Evolutionary conservation across 2,797 vertebrate genomes (phyloP), one percentile per base, ranked within the genome.

Genomic region (Linurgus olivaceus): DNA sequence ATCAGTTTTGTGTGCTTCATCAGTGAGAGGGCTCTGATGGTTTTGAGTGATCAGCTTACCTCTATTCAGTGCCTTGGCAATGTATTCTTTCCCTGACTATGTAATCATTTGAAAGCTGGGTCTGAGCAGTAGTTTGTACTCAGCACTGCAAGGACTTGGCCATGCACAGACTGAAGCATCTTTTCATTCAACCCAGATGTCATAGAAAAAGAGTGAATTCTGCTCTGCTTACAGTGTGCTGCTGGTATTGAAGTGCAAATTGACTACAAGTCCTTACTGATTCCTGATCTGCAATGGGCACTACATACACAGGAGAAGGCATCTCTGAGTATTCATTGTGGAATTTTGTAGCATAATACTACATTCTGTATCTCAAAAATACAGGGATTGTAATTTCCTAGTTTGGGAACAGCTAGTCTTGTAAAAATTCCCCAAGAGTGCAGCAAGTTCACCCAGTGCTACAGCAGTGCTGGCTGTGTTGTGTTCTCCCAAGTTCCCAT

Each of bases 361-460:
- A 3, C 8, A 1, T 84, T 66, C 16, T 42, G 11, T 61, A 7
- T 61, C 15, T 67, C 57, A 50, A 55, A 73, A 86, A 68, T 44
- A 35, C 24, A 50, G n/a, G 72, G 18, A 50, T 35, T 1, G 0
- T n/a, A 10, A 14, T 21, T 90, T 71, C 13, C 12, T 10, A 3
- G 67, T 90, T 73, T 33, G 37, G 20, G 38, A 70, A 26, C 20
- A 59, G 25, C 13, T 26, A 18, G 16, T 47, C 11, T 40, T 80
- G 15, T 28, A 28, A 78, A 65, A 80, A 51, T 76, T 47, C 31
- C 4, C 2, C 20, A 45, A 11, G 66, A 59, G 23, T 24, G 50
- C 20, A 52, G 18, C 0, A 2, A 50, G 61, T 52, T 65, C 31
- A 40, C 18, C 16, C 57, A 42, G 0, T 5, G 15, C 35, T 29